A percentile compares a stretch with the other conserved stretches of the same genome.
phyloP scores from a whole-genome alignment of 2,797 vertebrate genomes.

The Chloroceryle inda region DNA sequence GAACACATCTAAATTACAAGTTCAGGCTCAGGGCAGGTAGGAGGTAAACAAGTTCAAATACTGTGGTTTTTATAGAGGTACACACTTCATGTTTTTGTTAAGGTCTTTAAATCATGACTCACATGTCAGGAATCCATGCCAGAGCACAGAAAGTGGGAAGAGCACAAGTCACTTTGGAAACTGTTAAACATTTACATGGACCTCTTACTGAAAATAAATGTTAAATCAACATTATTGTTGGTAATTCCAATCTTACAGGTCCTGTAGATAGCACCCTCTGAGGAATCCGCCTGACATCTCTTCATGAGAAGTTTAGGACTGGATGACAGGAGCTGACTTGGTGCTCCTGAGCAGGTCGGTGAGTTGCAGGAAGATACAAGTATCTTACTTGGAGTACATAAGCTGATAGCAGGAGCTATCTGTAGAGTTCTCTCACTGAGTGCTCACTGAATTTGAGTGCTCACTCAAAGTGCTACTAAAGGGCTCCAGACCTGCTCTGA shows the following conservation, averaged over 20 bases:
- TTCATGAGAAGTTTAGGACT: not conserved
- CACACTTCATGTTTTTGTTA: not conserved
- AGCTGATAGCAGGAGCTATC: not conserved
- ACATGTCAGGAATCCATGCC: not conserved
- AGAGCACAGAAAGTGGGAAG: not conserved
- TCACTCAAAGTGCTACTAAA: not conserved
- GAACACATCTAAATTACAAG: not conserved
- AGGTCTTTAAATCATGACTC: not conserved
- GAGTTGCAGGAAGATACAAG: not conserved
- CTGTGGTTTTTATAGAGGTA: not conserved
- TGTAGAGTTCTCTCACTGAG: not conserved
- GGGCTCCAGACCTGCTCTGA: not conserved
- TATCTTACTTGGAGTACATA: not conserved
- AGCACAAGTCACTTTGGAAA: not conserved
- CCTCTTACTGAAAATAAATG: not conserved
- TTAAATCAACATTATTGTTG: not conserved
- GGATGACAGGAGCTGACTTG: not conserved
- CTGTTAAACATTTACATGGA: not conserved
- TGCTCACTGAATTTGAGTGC: not conserved
- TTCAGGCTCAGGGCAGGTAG: not conserved
- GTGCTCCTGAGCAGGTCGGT: fast-evolving
- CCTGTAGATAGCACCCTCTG: not conserved
- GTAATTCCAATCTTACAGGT: not conserved
- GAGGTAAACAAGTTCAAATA: not conserved
- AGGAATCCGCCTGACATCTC: not conserved